Evolutionary conservation across 2,113 vertebrate genomes (phyloP).

Genomic region (Micronycteris hirsuta): DNA sequence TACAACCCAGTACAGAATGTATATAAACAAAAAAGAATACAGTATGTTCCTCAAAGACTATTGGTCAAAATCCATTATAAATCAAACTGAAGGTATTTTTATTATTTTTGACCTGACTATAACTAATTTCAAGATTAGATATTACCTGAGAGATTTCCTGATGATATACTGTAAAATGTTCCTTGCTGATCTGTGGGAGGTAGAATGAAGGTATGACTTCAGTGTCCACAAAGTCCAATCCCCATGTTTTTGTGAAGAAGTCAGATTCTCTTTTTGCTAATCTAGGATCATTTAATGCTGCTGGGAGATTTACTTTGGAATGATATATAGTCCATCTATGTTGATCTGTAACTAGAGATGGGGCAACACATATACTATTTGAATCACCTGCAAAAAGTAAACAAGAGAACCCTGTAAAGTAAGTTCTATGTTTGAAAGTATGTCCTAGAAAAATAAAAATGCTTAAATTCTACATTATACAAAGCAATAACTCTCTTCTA

Average conservation of each 20-base stretch:
- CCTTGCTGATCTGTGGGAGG: slow-evolving; percentile 94
- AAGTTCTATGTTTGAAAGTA: slow-evolving; percentile 15
- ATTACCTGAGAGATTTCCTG: slow-evolving; percentile 92
- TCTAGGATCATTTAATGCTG: slow-evolving; percentile 96
- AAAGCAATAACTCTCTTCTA: slow-evolving; percentile 29
- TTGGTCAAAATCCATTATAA: slow-evolving; percentile 33
- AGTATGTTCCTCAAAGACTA: slow-evolving; percentile 2
- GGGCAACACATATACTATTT: slow-evolving; percentile 87
- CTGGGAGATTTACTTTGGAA: slow-evolving; percentile 99
- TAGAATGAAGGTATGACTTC: slow-evolving; percentile 95
- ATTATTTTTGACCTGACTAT: background rate
- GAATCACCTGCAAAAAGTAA: slow-evolving; percentile 82
- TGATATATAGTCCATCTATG: slow-evolving; percentile 97
- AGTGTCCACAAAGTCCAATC: slow-evolving; percentile 94
- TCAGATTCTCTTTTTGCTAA: slow-evolving; percentile 98
- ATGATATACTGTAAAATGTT: slow-evolving; percentile 92
- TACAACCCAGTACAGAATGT: slow-evolving; percentile 15
- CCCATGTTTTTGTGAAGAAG: slow-evolving; percentile 99
- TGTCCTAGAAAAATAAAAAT: slow-evolving; percentile 44
- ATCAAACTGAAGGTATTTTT: slow-evolving; percentile 33
- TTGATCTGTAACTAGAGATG: slow-evolving; percentile 94
- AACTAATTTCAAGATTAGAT: background rate
- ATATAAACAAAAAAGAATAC: slow-evolving; percentile 13
- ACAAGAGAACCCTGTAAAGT: slow-evolving; percentile 60
- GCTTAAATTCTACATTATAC: slow-evolving; percentile 7